A percentile compares a stretch with the other conserved stretches of the same genome.
Conservation (phyloP, 2,888 invertebrate species). For the Hydroisotoma schaefferi region DNA sequence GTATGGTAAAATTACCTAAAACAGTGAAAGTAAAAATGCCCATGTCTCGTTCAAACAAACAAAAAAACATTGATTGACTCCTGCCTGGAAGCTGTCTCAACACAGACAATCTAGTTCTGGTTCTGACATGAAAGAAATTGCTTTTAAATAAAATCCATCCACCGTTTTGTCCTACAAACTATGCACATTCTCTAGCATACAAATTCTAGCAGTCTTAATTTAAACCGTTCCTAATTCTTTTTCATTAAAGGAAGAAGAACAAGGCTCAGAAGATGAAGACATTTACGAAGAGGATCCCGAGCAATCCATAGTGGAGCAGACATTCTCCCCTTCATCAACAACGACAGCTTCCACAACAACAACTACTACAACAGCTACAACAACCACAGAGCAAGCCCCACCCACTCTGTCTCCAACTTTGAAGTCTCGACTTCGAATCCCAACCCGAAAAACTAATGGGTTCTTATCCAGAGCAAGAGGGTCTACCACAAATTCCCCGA, state of each 20-base stretch:
- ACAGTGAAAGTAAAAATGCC: too few species aligned
- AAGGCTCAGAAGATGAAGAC: slow-evolving; percentile 24
- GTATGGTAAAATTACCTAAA: too few species aligned
- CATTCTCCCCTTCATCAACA: slow-evolving; percentile 13
- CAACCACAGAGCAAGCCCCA: slow-evolving; percentile 21
- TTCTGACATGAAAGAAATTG: too few species aligned
- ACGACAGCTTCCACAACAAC: slow-evolving; percentile 19
- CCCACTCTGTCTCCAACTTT: slow-evolving; percentile 20
- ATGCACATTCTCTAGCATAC: too few species aligned
- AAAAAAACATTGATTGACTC: too few species aligned
- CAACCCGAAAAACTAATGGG: slow-evolving; percentile 39
- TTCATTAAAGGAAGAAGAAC: too few species aligned
- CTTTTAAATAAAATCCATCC: too few species aligned
- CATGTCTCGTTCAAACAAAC: too few species aligned
- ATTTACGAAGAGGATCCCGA: slow-evolving; percentile 22
- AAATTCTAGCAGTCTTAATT: too few species aligned
- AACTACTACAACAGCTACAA: slow-evolving; percentile 29
- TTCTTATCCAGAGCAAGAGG: slow-evolving; percentile 27
- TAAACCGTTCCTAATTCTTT: not conserved
- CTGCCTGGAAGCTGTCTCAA: too few species aligned
- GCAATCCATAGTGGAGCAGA: slow-evolving; percentile 25
- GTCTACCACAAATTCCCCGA: slow-evolving; percentile 9
- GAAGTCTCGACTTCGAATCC: slow-evolving; percentile 29
- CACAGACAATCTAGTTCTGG: too few species aligned
- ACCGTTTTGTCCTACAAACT: too few species aligned